phyloP scores from a whole-genome alignment of 2,797 vertebrate species.

The Helarctos malayanus region DNA sequence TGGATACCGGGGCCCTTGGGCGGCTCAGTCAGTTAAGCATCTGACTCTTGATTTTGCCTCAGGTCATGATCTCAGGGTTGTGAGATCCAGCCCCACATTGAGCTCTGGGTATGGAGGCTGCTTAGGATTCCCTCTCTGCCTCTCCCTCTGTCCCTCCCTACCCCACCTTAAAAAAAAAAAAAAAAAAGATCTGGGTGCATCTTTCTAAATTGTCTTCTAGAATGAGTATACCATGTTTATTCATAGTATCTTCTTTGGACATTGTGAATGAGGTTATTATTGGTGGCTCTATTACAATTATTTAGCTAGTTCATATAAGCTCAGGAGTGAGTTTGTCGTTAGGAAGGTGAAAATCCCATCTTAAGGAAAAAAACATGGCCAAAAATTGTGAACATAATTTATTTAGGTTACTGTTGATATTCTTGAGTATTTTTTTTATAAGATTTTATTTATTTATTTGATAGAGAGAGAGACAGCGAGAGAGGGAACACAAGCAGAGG shows the following conservation, averaged over 20 bases:
- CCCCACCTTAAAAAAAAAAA: too few species aligned
- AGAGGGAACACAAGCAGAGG: too few species aligned
- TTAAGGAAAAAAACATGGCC: not conserved
- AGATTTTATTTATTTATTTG: too few species aligned
- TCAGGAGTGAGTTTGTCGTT: conserved; percentile 32
- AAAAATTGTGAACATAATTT: conserved; percentile 25
- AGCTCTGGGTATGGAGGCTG: too few species aligned
- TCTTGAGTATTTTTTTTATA: not conserved
- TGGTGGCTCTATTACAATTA: conserved; percentile 40
- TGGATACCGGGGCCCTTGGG: not conserved
- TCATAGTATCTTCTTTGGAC: conserved; percentile 5
- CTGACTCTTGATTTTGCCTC: not conserved
- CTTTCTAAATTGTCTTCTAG: conserved; percentile 38
- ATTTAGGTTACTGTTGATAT: not conserved
- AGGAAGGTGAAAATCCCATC: not conserved
- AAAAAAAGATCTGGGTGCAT: not conserved
- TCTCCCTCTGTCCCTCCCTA: too few species aligned
- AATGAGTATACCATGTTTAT: not conserved
- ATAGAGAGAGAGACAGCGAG: too few species aligned
- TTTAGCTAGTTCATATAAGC: not conserved
- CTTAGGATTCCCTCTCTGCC: too few species aligned
- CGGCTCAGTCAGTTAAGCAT: not conserved
- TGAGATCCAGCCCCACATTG: not conserved
- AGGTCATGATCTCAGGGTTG: not conserved
- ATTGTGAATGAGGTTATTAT: conserved; percentile 16